Base-by-base conservation (phyloP, 1,140 invertebrate genomes). In the Sminthurinus signatus region DNA sequence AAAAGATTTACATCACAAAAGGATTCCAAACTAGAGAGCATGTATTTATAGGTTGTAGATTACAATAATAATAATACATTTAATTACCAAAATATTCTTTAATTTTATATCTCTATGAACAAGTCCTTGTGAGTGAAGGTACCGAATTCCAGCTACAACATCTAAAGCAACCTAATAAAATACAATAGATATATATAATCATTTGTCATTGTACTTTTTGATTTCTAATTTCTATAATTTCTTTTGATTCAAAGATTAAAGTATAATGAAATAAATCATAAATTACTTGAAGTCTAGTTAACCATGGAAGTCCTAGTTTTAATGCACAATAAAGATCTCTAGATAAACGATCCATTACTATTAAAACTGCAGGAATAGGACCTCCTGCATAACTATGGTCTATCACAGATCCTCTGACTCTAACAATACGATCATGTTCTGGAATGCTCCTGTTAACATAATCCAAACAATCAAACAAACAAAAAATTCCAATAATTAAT, bases 71-170 rank as follows among this genome's bases (percentile, higher is more conserved):
- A 8, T 36, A 36, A 66, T 43, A 23, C 36, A 57, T 48, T 48
- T 57, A 76, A 78, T 76, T 79, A 86, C 84, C 62, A 94, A 76
- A 43, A 93, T 90, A 78, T 93, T 93, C 78, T 93, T 93, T 60
- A 93, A 77, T 77, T 94, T 94, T 62, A 95, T 89, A 76, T 94
- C 91, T 62, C 91, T 81, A 76, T 93, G 91, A 12, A 93, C 87
- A 1, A 94, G 80, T 1, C 91, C 91, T 77, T 88, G 85, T 14
- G 88, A 89, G 77, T 95, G 91, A 17, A 95, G 81, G 78, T 89
- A 93, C 31, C 91, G 81, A 73, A 93, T 91, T 14, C 88, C 88
- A 74, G 89, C 85, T 0, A 89, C 82, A 1, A 91, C 91, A 76
- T 95, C 90, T 61, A 89, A 84, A 0, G 89, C 84, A 60, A 95